Evolutionary conservation across 2,113 vertebrate species (phyloP).

Genomic region (Parus major): DNA sequence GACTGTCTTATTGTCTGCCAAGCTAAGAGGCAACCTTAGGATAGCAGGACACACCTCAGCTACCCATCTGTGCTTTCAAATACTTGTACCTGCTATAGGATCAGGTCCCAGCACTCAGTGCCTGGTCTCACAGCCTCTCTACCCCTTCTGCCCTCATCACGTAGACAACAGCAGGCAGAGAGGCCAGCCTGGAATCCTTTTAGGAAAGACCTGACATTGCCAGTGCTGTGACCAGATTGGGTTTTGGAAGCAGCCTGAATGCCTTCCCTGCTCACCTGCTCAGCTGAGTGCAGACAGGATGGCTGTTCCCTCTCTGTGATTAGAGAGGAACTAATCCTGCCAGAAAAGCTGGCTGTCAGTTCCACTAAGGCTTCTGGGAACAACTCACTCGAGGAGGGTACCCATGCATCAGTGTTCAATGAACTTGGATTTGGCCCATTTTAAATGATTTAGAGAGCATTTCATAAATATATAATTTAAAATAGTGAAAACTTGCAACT

Average conservation of each 20-base stretch:
- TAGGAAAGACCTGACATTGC: background rate
- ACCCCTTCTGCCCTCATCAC: background rate
- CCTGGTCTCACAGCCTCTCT: background rate
- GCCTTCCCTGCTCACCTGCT: conserved; percentile 13
- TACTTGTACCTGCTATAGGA: background rate
- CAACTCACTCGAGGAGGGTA: background rate
- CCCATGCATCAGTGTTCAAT: background rate
- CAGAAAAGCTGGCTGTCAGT: conserved; percentile 1
- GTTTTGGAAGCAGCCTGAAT: conserved; percentile 7
- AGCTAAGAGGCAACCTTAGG: background rate
- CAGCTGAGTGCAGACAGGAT: background rate
- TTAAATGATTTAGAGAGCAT: background rate
- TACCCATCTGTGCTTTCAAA: background rate
- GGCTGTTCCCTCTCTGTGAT: background rate
- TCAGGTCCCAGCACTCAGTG: background rate
- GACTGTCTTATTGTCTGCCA: background rate
- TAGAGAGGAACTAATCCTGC: conserved; percentile 23
- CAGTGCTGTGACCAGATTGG: background rate
- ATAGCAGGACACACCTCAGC: background rate
- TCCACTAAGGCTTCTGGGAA: background rate
- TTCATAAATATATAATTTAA: background rate
- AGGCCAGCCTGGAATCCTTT: background rate
- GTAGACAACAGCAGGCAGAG: conserved; percentile 19
- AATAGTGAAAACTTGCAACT: background rate
- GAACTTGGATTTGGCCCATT: background rate